These are phyloP conservation scores for Zaprionus davidi DNA, from an alignment of 1,140 invertebrate genomes.

Conservation along the genomic window DNA sequence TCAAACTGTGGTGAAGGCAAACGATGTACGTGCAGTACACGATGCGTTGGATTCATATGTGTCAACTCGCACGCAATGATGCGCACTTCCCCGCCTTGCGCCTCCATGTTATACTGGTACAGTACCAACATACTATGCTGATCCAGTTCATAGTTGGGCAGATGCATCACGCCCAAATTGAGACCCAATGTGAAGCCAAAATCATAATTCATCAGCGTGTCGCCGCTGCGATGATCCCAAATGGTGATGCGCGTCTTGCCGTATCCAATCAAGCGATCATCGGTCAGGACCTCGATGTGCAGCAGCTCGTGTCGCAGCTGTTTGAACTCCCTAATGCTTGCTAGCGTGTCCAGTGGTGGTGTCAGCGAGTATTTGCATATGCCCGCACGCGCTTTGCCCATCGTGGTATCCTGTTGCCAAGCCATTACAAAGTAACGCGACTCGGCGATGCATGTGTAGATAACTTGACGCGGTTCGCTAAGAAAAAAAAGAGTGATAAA, in stretches of 20 bases:
- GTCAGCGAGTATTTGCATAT: conserved; percentile 82
- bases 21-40: conserved; percentile 58
- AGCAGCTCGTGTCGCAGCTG: conserved; percentile 67
- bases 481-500: too few relatives aligned
- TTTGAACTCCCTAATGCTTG: conserved; percentile 81
- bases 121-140: conserved; percentile 71
- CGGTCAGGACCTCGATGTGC: conserved; percentile 72
- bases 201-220: conserved; percentile 80
- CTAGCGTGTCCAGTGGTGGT: conserved; percentile 73
- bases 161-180: conserved; percentile 71
- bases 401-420: conserved; percentile 69
- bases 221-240: conserved; percentile 82
- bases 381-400: conserved; percentile 71
- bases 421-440: conserved; percentile 80
- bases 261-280: conserved; percentile 78
- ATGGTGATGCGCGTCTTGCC: conserved; percentile 68
- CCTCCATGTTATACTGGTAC: conserved; percentile 56
- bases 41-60: conserved; percentile 66
- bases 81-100: conserved; percentile 45
- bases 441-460: conserved; percentile 72
- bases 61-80: conserved; percentile 76
- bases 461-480: conserved; percentile 59
- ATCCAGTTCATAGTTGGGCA: conserved; percentile 69
- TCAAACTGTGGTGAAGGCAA: conserved; percentile 64
- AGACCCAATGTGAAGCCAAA: conserved; percentile 61